phyloP scores from a whole-genome alignment of 2,113 vertebrate genomes.

The Platycercus adscitus region DNA sequence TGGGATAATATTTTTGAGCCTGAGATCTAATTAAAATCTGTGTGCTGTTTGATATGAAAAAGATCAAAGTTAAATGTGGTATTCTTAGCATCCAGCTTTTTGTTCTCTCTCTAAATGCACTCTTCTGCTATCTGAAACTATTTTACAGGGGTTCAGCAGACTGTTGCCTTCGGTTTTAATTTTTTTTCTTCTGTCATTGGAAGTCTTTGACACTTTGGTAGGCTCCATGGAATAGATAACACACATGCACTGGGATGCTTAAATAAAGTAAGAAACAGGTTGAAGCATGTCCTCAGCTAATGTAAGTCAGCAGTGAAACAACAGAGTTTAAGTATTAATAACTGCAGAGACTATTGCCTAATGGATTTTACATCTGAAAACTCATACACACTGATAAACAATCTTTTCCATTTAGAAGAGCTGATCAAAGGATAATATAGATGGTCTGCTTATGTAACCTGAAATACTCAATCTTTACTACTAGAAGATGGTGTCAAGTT shows the following conservation, averaged over 20 bases:
- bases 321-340: neutral
- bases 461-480: neutral
- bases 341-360: neutral
- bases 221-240: slow-evolving; percentile 14
- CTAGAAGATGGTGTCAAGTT: neutral
- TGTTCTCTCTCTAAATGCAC: neutral
- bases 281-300: neutral
- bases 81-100: slow-evolving; percentile 44
- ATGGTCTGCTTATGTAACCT: neutral
- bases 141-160: slow-evolving; percentile 35
- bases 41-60: slow-evolving; percentile 19
- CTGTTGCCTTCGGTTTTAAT: slow-evolving; percentile 34
- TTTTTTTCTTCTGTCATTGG: neutral
- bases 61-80: slow-evolving; percentile 49
- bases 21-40: slow-evolving; percentile 57
- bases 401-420: neutral
- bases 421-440: neutral
- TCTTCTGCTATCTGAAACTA: slow-evolving; percentile 7
- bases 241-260: neutral
- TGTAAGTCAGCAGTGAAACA: slow-evolving; percentile 3
- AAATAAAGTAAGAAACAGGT: neutral
- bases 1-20: neutral
- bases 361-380: neutral
- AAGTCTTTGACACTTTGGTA: slow-evolving; percentile 35
- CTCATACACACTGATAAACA: neutral